phyloP scores from a whole-genome alignment of 2,888 invertebrate genomes.

The Cynaeus angustus region DNA sequence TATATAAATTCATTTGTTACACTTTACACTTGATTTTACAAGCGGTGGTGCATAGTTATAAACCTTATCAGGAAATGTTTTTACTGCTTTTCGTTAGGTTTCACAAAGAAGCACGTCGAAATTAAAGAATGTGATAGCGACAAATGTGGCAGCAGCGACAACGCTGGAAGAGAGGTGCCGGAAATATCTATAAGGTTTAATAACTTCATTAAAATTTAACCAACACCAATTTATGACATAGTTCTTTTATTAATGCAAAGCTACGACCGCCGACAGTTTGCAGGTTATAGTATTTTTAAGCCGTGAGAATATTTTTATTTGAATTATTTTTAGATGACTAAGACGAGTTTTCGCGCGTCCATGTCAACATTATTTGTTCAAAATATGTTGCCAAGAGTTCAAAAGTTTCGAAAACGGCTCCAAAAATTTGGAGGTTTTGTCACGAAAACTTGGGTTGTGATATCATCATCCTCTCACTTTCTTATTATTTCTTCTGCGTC shows the following conservation, averaged over 20 bases:
- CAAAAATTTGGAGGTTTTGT: too few relatives aligned
- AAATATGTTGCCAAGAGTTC: not conserved
- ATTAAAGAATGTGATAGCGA: too few relatives aligned
- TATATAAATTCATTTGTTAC: constrained; percentile 4
- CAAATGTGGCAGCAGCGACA: constrained; percentile 3
- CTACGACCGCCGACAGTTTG: constrained; percentile 4
- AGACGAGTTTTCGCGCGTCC: constrained; percentile 21
- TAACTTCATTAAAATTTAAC: constrained; percentile 36
- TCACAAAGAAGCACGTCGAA: not conserved
- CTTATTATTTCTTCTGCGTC: constrained; percentile 42
- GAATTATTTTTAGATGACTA: constrained; percentile 35
- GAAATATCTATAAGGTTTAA: constrained; percentile 31
- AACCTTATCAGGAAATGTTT: constrained; percentile 22
- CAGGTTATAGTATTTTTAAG: constrained; percentile 32
- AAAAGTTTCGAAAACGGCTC: not conserved
- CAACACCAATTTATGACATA: constrained; percentile 29
- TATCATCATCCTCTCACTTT: constrained; percentile 50
- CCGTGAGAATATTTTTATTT: constrained; percentile 34
- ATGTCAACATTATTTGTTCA: constrained; percentile 20
- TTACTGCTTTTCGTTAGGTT: not conserved
- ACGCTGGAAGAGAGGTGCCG: constrained; percentile 13
- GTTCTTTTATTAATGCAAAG: constrained; percentile 29
- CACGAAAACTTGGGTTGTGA: too few relatives aligned
- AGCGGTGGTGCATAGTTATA: constrained; percentile 3
- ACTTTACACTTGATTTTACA: constrained; percentile 9